Evolutionary conservation across 2,113 vertebrate species (phyloP).

Genomic region (Corvus moneduloides): DNA sequence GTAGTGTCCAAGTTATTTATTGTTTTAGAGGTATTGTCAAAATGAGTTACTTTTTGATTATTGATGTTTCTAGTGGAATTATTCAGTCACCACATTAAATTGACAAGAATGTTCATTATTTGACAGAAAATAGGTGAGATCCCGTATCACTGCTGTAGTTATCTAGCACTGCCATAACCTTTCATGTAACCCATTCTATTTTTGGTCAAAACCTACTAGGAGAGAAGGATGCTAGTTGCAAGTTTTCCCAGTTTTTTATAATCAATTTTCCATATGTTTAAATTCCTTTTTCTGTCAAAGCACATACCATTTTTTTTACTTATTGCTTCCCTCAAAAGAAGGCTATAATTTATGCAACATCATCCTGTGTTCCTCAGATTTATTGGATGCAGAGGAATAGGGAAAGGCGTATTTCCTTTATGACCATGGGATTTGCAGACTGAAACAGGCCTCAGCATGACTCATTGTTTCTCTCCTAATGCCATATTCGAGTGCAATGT

Average conservation of each 20-base stretch:
- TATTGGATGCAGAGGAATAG: background rate
- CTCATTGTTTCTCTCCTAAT: background rate
- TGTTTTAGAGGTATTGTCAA: background rate
- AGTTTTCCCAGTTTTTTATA: background rate
- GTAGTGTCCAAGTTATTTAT: background rate
- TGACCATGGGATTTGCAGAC: background rate
- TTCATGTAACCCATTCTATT: background rate
- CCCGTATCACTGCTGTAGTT: background rate
- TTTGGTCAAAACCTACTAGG: background rate
- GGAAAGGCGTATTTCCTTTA: background rate
- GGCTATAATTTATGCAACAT: background rate
- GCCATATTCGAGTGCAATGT: background rate
- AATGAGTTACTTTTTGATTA: conserved; percentile 17
- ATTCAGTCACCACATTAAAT: background rate
- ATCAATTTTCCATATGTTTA: background rate
- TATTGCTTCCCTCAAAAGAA: background rate
- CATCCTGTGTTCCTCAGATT: background rate
- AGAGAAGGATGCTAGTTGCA: background rate
- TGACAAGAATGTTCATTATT: background rate
- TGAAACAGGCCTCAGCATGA: background rate
- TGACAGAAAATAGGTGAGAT: conserved; percentile 1
- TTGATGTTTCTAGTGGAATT: background rate
- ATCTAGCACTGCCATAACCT: background rate
- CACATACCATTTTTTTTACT: background rate
- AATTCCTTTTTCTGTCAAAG: background rate